Evolutionary conservation across 2,797 vertebrate genomes (phyloP).

Genomic region (Poeciliopsis infans): DNA sequence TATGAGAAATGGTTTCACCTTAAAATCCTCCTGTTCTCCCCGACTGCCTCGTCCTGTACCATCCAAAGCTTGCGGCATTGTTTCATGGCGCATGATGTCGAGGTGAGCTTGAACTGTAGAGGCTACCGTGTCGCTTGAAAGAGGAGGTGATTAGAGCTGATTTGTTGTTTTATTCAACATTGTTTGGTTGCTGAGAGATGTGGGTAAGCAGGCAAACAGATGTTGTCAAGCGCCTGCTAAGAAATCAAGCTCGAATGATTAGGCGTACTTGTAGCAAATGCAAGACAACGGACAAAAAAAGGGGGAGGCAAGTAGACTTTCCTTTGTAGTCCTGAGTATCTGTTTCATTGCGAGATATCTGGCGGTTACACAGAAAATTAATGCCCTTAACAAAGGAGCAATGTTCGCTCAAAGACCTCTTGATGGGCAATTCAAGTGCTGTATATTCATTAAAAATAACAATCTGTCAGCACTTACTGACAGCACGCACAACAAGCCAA

Average conservation of each 20-base stretch:
- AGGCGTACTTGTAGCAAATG: slow-evolving; percentile 31
- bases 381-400: slow-evolving; percentile 79
- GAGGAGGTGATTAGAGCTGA: slow-evolving; percentile 44
- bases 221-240: slow-evolving; percentile 26
- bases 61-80: slow-evolving; percentile 27
- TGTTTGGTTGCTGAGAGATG: slow-evolving; percentile 35
- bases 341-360: slow-evolving; percentile 68
- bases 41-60: slow-evolving; percentile 20
- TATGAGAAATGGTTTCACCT: neutral
- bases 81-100: slow-evolving; percentile 33
- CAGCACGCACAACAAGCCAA: slow-evolving; percentile 80
- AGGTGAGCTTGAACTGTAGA: slow-evolving; percentile 40
- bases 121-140: slow-evolving; percentile 44
- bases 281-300: slow-evolving; percentile 32
- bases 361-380: slow-evolving; percentile 76
- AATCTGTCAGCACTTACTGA: slow-evolving; percentile 85
- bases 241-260: slow-evolving; percentile 34
- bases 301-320: slow-evolving; percentile 44
- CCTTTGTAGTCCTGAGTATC: slow-evolving; percentile 58
- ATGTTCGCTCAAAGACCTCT: slow-evolving; percentile 81
- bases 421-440: slow-evolving; percentile 84
- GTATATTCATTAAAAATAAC: slow-evolving; percentile 87
- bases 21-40: slow-evolving; percentile 6
- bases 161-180: slow-evolving; percentile 26
- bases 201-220: slow-evolving; percentile 29